Evolutionary conservation across 2,888 invertebrate species (phyloP).

Genomic region (Acrocera orbiculus): DNA sequence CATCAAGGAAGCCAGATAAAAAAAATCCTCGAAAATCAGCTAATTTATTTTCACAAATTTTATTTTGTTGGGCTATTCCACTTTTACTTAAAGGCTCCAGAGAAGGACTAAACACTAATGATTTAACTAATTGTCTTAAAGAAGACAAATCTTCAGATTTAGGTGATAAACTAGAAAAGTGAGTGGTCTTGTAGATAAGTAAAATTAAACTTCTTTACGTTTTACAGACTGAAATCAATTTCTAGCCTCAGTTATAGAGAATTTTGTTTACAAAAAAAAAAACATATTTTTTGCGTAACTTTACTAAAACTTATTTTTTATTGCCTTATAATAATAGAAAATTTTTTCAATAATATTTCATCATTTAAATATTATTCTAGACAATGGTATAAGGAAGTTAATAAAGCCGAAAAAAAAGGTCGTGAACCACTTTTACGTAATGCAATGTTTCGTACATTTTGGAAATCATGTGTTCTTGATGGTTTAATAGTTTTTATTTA

Average conservation of each 20-base stretch:
- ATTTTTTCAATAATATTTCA: not conserved
- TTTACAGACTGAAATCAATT: not conserved
- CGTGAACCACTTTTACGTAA: conserved; percentile 44
- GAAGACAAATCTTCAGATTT: conserved; percentile 34
- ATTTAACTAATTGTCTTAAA: conserved; percentile 47
- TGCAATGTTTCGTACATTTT: conserved; percentile 48
- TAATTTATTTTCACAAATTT: conserved; percentile 24
- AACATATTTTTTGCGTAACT: too few species aligned
- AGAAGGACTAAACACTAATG: conserved; percentile 38
- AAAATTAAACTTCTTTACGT: not conserved
- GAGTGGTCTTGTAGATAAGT: conserved; percentile 9
- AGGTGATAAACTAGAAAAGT: conserved; percentile 29
- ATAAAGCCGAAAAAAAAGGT: conserved; percentile 36
- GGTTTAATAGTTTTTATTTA: conserved; percentile 38
- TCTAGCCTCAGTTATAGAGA: too few species aligned
- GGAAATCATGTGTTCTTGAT: conserved; percentile 48
- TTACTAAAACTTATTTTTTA: not conserved
- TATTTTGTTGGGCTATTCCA: conserved; percentile 29
- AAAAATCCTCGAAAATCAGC: conserved; percentile 26
- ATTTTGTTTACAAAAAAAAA: too few species aligned
- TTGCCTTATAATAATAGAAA: not conserved
- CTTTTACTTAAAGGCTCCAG: conserved; percentile 23
- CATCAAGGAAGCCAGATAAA: conserved; percentile 24
- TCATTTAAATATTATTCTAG: conserved; percentile 33
- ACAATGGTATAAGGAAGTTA: conserved; percentile 49